phyloP scores from a whole-genome alignment of 2,113 vertebrate genomes.

The Scytalopus superciliaris region DNA sequence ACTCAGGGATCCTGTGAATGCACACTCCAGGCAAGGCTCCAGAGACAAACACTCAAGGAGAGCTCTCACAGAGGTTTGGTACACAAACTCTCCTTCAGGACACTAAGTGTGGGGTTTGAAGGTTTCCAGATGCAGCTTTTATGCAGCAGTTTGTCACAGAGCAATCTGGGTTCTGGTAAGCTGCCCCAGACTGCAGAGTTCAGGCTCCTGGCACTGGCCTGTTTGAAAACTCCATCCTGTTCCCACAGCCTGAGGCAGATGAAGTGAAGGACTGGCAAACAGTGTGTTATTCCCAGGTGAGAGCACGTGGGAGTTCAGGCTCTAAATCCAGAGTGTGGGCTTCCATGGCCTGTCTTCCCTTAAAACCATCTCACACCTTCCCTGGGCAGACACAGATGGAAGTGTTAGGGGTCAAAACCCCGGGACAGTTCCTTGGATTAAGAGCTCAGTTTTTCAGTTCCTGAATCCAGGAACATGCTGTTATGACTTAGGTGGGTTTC shows the following conservation, averaged over 20 bases:
- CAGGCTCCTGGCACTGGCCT: neutral
- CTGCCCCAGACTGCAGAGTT: neutral
- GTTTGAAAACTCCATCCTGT: neutral
- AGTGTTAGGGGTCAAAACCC: neutral
- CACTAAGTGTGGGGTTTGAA: neutral
- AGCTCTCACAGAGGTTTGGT: neutral
- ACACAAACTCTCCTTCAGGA: neutral
- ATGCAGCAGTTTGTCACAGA: neutral
- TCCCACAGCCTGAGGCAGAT: neutral
- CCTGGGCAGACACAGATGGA: fast-evolving
- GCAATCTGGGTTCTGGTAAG: neutral
- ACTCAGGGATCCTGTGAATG: neutral
- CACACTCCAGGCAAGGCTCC: neutral
- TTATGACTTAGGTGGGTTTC: neutral
- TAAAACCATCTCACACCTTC: neutral
- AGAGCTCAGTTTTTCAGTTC: neutral
- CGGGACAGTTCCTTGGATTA: neutral
- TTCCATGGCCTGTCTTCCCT: neutral
- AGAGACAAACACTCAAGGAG: neutral
- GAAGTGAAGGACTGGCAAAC: neutral
- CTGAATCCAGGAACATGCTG: neutral
- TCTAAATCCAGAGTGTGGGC: neutral
- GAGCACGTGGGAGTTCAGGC: neutral
- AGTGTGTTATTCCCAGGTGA: neutral
- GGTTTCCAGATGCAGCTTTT: slow-evolving; percentile 50